Evolutionary conservation across 1,140 invertebrate genomes (phyloP).

Genomic region (Drosophila burlai): DNA sequence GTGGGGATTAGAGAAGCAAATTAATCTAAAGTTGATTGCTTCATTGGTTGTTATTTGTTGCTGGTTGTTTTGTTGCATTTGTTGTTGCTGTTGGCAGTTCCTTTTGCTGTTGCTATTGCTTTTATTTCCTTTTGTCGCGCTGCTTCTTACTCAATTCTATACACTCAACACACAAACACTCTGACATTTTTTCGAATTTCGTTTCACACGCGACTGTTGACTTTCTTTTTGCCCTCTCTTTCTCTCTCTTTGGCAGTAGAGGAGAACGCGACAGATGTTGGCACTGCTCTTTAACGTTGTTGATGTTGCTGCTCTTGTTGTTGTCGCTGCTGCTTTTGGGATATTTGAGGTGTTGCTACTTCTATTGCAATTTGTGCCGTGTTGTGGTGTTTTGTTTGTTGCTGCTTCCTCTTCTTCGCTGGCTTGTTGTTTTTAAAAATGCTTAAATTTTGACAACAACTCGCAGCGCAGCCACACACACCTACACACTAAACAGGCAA

Average conservation of each 20-base stretch:
- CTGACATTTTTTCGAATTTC: conserved; percentile 54
- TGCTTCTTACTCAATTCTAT: conserved; percentile 73
- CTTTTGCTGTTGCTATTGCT: conserved; percentile 43
- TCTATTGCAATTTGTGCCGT: conserved; percentile 48
- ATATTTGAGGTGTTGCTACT: conserved; percentile 39
- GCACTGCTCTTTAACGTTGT: conserved; percentile 24
- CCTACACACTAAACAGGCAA: conserved; percentile 36
- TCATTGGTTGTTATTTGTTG: conserved; percentile 58
- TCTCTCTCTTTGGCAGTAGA: conserved; percentile 12
- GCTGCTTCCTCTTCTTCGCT: conserved; percentile 37
- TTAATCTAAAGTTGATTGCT: conserved; percentile 71
- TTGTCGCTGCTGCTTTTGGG: conserved; percentile 6
- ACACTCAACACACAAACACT: conserved; percentile 65
- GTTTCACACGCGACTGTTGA: conserved; percentile 61
- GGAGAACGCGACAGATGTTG: conserved; percentile 40
- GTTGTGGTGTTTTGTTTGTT: conserved; percentile 65
- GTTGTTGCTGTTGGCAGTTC: conserved; percentile 30
- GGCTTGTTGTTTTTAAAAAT: conserved; percentile 42
- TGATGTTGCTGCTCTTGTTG: conserved; percentile 24
- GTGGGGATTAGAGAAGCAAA: conserved; percentile 61
- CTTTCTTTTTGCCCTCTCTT: conserved; percentile 64
- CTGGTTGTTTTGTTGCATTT: conserved; percentile 19
- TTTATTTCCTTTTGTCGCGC: conserved; percentile 40
- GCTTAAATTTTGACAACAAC: conserved; percentile 65
- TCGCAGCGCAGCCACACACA: conserved; percentile 43